Evolutionary conservation across 2,797 vertebrate species (phyloP), one percentile per base, ranked within the genome.

Genomic region (Chrosomus eos): DNA sequence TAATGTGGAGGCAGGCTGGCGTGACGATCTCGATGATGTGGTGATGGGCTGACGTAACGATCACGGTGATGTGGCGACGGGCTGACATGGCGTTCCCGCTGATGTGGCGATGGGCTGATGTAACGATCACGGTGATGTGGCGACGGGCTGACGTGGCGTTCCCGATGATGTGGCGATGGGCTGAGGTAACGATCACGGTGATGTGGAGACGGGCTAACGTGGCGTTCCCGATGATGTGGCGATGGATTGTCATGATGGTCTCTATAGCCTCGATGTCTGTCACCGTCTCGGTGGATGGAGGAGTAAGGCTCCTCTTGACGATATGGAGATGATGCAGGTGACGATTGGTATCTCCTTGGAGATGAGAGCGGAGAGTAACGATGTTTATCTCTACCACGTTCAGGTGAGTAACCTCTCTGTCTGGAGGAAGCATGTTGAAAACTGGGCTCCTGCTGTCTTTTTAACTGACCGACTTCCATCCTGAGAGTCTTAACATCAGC

Each of bases 291-390:
- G 7, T 38, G 38, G 38, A 38, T 38, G 38, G 38, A 38, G 38
- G n/a, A n/a, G n/a, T n/a, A n/a, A n/a, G n/a, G 36, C 38, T 38
- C 38, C 2, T 38, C 38, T 38, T 8, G 38, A 23, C 14, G 18
- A n/a, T 43, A 51, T 58, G 51, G 38, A 36, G 80, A 86, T 23
- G 74, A 60, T 23, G 53, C 40, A 33, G 80, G 66, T 28, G 73
- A 73, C 53, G 23, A 43, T 28, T 43, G 62, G 26, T 28, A 82
- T n/a, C 64, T 9, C 5, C 58, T n/a, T n/a, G n/a, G n/a, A n/a
- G n/a, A n/a, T 58, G 62, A n/a, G 8, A 26, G 64, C 62, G 36
- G 64, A 18, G 23, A 71, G n/a, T n/a, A n/a, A n/a, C n/a, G n/a
- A n/a, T n/a, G n/a, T n/a, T n/a, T n/a, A 31, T 31, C 72, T 40